Evolutionary conservation across 1,140 invertebrate species (phyloP).

Genomic region (Lamellibrachia luymesi): DNA sequence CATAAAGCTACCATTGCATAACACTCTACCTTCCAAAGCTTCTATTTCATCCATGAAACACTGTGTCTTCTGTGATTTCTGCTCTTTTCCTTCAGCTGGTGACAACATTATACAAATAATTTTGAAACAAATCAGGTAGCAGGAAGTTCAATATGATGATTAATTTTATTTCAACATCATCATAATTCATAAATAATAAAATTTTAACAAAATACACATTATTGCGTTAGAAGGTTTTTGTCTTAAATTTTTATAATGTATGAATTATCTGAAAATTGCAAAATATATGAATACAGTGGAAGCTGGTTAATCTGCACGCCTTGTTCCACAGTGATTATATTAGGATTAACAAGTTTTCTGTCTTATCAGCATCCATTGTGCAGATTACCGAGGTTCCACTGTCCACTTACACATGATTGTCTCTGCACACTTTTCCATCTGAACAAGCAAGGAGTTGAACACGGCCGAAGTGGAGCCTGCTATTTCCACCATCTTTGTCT

Average conservation of each 20-base stretch:
- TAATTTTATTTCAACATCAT: too few relatives aligned
- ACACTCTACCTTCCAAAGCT: not conserved
- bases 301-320: too few relatives aligned
- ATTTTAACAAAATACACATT: too few relatives aligned
- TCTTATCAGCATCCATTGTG: too few relatives aligned
- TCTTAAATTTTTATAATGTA: too few relatives aligned
- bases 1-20: not conserved
- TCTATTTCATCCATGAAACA: slow-evolving; percentile 1
- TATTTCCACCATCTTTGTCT: not conserved
- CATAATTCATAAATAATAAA: too few relatives aligned
- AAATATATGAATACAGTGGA: too few relatives aligned
- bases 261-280: too few relatives aligned
- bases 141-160: not conserved
- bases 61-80: not conserved
- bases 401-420: not conserved
- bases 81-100: not conserved
- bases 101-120: not conserved
- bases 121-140: not conserved
- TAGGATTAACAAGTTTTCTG: too few relatives aligned
- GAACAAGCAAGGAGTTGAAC: not conserved
- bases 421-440: not conserved
- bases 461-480: not conserved
- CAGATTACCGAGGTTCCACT: too few relatives aligned
- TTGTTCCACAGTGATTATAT: too few relatives aligned
- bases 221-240: too few relatives aligned